Base-by-base conservation (phyloP, 2,888 invertebrate species). In the Taphrorychus bicolor region DNA sequence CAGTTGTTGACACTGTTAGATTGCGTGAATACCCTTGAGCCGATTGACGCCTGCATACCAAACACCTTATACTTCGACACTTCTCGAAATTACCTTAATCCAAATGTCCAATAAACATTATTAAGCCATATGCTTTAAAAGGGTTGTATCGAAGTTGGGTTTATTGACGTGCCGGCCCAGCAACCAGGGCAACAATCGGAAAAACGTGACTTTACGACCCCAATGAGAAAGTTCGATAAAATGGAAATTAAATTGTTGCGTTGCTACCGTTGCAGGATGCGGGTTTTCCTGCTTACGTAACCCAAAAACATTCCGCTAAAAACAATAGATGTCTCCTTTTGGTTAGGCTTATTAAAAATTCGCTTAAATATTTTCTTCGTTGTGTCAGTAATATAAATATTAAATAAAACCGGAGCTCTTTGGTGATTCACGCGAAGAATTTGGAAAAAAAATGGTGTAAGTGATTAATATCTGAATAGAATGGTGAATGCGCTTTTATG, bases 21-120 rank as follows among this genome's bases (percentile, higher is more conserved):
- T 18, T 51, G 21, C 51, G 21, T 21, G 51, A 5, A 5, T 5
- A 19, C n/a, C 51, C 51, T 51, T 51, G 51, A 51, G 22, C 51
- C n/a, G 51, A 51, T 51, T 51, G 22, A 19, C 5, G 5, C 19
- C 2, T 17, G 22, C 45, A 45, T 45, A 51, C 18, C 9, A 51
- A 51, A 19, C 22, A 21, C 45, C 16, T n/a, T n/a, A n/a, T 45
- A 16, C 11, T 45, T 17, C 45, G 14, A 5, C 7, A 11, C 9
- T 2, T 45, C 1, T 1, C 7, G 7, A 14, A 45, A 45, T 17
- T 45, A 45, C n/a, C n/a, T n/a, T n/a, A n/a, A n/a, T n/a, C n/a
- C n/a, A n/a, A n/a, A n/a, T n/a, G n/a, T n/a, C n/a, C n/a, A n/a
- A n/a, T n/a, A n/a, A n/a, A n/a, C n/a, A 45, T 45, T 45, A 18